phyloP scores from a whole-genome alignment of 1,140 invertebrate genomes.

The Papilio machaon region DNA sequence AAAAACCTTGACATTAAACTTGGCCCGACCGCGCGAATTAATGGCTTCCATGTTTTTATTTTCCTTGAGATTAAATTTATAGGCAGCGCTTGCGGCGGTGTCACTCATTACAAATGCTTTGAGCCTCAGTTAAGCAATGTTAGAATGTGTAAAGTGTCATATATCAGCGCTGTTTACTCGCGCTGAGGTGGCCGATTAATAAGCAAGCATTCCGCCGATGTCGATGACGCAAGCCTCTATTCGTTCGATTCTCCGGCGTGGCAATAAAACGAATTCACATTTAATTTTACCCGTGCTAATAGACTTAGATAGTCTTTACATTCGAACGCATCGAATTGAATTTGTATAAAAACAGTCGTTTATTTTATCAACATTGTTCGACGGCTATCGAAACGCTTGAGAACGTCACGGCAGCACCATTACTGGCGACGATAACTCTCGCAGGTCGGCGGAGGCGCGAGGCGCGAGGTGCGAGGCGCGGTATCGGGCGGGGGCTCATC shows the following conservation, averaged over 20 bases:
- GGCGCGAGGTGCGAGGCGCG: slow-evolving; percentile 42
- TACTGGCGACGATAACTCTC: slow-evolving; percentile 55
- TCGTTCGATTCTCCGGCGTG: slow-evolving; percentile 41
- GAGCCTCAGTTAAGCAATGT: slow-evolving; percentile 71
- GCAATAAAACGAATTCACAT: slow-evolving; percentile 37
- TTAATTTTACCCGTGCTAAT: slow-evolving; percentile 22
- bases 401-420: slow-evolving; percentile 35
- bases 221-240: slow-evolving; percentile 60
- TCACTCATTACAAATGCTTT: slow-evolving; percentile 78
- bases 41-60: slow-evolving; percentile 82
- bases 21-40: slow-evolving; percentile 80
- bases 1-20: slow-evolving; percentile 82
- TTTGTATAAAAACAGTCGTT: slow-evolving; percentile 28
- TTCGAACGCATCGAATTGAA: slow-evolving; percentile 32
- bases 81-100: slow-evolving; percentile 70
- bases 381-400: slow-evolving; percentile 11
- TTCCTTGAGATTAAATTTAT: slow-evolving; percentile 82
- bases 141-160: slow-evolving; percentile 78
- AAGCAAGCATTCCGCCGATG: slow-evolving; percentile 61
- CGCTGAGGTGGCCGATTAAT: slow-evolving; percentile 64
- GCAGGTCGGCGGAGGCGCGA: slow-evolving; percentile 45
- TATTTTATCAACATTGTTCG: slow-evolving; percentile 35
- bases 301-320: slow-evolving; percentile 28
- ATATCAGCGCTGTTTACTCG: slow-evolving; percentile 76
- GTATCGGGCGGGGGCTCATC: slow-evolving; percentile 58